Percentiles rank a stretch among this genome's conserved stretches.
Evolutionary conservation across 2,797 vertebrate genomes (phyloP).

Genomic region (Psittacula echo): DNA sequence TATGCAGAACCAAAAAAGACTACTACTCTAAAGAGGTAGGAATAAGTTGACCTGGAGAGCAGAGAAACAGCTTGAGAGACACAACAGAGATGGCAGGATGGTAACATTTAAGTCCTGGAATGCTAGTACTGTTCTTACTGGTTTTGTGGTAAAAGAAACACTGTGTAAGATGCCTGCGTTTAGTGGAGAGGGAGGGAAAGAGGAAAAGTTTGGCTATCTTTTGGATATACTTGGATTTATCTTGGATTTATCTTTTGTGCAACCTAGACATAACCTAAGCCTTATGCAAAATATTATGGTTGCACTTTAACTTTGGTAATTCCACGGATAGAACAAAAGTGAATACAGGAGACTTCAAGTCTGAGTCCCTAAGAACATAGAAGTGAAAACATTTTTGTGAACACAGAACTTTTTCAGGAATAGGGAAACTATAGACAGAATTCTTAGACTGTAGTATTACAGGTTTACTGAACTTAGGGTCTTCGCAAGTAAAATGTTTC

Average conservation of each 20-base stretch:
- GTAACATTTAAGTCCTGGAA: neutral
- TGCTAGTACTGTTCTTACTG: rapidly evolving
- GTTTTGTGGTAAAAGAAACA: neutral
- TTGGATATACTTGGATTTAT: neutral
- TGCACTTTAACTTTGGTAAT: neutral
- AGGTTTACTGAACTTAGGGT: neutral
- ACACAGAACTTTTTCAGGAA: neutral
- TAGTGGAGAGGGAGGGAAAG: neutral
- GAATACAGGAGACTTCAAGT: neutral
- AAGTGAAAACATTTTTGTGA: neutral
- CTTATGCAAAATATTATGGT: neutral
- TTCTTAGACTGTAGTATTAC: neutral
- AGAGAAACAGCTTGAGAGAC: neutral
- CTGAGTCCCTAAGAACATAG: neutral
- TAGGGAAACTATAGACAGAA: neutral
- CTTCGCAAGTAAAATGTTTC: neutral
- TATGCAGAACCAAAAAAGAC: neutral
- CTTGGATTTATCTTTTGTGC: neutral
- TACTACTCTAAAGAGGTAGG: neutral
- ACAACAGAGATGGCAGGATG: neutral
- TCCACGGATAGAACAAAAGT: neutral
- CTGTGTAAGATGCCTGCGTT: neutral
- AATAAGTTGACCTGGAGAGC: neutral
- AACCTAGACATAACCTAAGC: neutral
- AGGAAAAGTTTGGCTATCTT: neutral